Base-by-base conservation (phyloP, 2,888 invertebrate species). In the Molanna angustata region DNA sequence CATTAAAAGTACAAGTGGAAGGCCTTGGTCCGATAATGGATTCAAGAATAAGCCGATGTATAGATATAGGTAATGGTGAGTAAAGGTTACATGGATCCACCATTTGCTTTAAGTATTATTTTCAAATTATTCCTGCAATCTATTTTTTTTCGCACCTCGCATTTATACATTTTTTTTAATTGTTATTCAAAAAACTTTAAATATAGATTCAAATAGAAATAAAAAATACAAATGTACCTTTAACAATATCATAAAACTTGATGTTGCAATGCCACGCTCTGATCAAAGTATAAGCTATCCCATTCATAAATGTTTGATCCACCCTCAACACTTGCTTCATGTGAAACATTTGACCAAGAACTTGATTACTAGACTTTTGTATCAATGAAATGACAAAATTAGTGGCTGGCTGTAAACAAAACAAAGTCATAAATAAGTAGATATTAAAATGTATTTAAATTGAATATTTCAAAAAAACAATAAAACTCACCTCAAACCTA, bases 321-420 rank as follows among this genome's bases (percentile, higher is more conserved):
- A 80, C 78, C 2, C 82, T 69, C 16, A 83, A 60, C 4, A 78
- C 76, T 61, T 82, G 82, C 65, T 83, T 83, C 59, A 84, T 63
- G 61, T 85, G 82, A 61, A 79, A 76, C 67, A 80, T 71, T 11
- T 84, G 84, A 2, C 82, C 79, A 56, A 73, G 71, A 1, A 80
- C 75, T 58, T 82, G 76, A 55, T 84, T 83, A 62, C 82, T 82
- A 54, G 82, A 69, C 65, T 83, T 81, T 64, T 84, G 81, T 47
- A 86, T 65, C 54, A 88, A 70, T 1, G 83, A 80, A 52, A 86
- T 68, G 4, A 88, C 68, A 66, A 86, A 87, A 68, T 88, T 87
- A 49, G 85, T 84, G 35, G 82, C 76, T 2, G 88, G 87, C 83
- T 85, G 69, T 17, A 67, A 67, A 48, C 60, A 46, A 52, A 31